These are phyloP conservation scores for Microctenopoma stevenorrisi DNA, from an alignment of 2,797 vertebrate species.

Conservation along the genomic window DNA sequence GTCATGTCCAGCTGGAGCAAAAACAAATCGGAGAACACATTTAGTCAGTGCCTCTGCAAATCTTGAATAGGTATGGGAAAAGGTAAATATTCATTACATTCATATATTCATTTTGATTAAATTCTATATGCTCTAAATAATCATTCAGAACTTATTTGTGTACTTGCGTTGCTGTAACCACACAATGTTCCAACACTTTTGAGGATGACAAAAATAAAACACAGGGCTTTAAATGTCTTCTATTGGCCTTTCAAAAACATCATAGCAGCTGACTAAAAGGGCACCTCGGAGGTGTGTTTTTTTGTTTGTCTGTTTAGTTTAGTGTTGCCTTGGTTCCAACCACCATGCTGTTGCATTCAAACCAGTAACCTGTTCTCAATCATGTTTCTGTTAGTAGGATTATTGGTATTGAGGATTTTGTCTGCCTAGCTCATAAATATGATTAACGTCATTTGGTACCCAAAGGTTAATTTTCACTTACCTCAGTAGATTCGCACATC, in stretches of 20 bases:
- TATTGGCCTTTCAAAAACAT: not conserved
- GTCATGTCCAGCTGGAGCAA: constrained; percentile 94
- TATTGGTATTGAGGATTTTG: not conserved
- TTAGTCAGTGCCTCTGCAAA: not conserved
- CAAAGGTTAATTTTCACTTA: constrained; percentile 61
- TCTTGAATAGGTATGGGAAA: too few relatives aligned
- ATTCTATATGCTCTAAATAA: not conserved
- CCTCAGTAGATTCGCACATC: constrained; percentile 97
- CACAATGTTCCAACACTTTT: not conserved
- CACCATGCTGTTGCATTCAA: too few relatives aligned
- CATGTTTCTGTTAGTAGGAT: not conserved
- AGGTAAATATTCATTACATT: not conserved
- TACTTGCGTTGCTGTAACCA: not conserved
- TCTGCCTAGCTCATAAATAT: not conserved
- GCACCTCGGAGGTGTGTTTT: not conserved
- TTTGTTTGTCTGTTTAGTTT: too few relatives aligned
- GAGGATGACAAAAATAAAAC: not conserved
- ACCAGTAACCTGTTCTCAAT: not conserved
- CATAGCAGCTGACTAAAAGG: not conserved
- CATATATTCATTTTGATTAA: not conserved
- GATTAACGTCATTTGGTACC: not conserved
- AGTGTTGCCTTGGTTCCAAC: too few relatives aligned
- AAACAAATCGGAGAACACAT: constrained; percentile 37
- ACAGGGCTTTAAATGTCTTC: not conserved
- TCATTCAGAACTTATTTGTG: not conserved